These are phyloP conservation scores for Drosophila paulistorum DNA, from an alignment of 1,140 invertebrate species.

Conservation along the genomic window DNA sequence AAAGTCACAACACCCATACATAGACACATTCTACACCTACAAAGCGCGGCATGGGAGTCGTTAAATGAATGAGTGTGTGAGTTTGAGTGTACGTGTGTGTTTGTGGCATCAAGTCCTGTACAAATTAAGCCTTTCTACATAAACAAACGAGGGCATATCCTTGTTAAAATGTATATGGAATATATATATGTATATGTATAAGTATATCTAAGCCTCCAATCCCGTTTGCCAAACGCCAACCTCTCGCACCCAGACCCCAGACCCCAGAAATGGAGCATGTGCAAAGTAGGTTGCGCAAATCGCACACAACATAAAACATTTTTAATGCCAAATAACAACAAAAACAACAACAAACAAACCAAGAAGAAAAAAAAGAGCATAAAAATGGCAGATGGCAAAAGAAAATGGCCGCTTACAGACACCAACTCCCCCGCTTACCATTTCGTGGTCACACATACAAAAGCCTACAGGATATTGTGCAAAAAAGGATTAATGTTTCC, in stretches of 20 bases:
- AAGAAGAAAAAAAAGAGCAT: constrained; percentile 61
- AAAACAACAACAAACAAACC: constrained; percentile 44
- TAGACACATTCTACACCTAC: constrained; percentile 32
- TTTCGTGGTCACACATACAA: constrained; percentile 47
- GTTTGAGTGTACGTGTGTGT: constrained; percentile 21
- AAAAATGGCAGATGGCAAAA: constrained; percentile 78
- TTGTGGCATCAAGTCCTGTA: constrained; percentile 45
- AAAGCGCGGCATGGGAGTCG: constrained; percentile 51
- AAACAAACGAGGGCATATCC: constrained; percentile 79
- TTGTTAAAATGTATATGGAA: constrained; percentile 27
- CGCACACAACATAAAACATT: constrained; percentile 81
- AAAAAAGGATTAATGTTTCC: constrained; percentile 76
- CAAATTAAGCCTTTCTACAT: constrained; percentile 80
- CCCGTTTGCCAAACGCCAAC: neutral
- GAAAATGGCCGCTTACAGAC: constrained; percentile 72
- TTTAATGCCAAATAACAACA: constrained; percentile 74
- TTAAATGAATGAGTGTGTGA: constrained; percentile 36
- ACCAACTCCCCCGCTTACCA: constrained; percentile 34
- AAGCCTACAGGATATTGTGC: constrained; percentile 72
- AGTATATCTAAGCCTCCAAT: constrained; percentile 41
- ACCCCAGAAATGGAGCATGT: constrained; percentile 53
- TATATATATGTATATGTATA: constrained; percentile 40
- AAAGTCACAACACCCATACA: constrained; percentile 58
- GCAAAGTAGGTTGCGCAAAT: constrained; percentile 80
- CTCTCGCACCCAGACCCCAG: neutral